phyloP scores from a whole-genome alignment of 1,140 invertebrate species.

The Conus ventricosus region DNA sequence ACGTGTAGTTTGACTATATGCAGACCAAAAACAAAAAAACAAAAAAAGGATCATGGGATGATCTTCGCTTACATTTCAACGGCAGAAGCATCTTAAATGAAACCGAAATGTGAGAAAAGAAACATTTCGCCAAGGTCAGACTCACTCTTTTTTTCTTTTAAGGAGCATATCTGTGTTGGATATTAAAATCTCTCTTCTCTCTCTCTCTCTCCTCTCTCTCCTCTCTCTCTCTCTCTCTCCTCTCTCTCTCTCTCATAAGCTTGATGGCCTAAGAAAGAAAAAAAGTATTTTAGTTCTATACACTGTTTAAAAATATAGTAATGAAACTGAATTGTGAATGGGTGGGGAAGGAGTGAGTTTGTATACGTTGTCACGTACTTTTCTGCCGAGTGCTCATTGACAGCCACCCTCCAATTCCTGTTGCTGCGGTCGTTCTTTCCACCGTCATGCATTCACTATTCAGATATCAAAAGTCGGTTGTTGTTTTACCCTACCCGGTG shows the following conservation, averaged over 20 bases:
- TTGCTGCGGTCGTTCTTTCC: not conserved
- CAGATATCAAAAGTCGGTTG: not conserved
- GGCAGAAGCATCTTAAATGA: too few relatives aligned
- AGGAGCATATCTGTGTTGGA: not conserved
- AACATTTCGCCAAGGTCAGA: too few relatives aligned
- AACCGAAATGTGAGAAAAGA: too few relatives aligned
- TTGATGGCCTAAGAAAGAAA: too few relatives aligned
- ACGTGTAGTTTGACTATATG: too few relatives aligned
- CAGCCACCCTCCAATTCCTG: not conserved
- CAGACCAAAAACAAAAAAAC: too few relatives aligned
- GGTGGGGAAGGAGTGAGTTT: not conserved
- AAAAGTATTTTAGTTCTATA: too few relatives aligned
- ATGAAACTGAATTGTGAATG: not conserved
- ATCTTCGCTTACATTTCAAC: too few relatives aligned
- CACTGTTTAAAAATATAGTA: too few relatives aligned
- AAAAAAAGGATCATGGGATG: too few relatives aligned
- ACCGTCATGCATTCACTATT: not conserved
- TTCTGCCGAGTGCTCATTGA: not conserved
- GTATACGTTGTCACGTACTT: not conserved
- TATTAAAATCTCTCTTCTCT: too few relatives aligned
- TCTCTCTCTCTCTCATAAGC: slow-evolving; percentile 14
- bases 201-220: not conserved
- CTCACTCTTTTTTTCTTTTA: not conserved
- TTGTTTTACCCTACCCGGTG: not conserved
- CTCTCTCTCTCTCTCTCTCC: slow-evolving; percentile 19